Percentiles rank a stretch among this genome's conserved stretches.
phyloP scores from a whole-genome alignment of 2,113 vertebrate species.

The Suricata suricatta region DNA sequence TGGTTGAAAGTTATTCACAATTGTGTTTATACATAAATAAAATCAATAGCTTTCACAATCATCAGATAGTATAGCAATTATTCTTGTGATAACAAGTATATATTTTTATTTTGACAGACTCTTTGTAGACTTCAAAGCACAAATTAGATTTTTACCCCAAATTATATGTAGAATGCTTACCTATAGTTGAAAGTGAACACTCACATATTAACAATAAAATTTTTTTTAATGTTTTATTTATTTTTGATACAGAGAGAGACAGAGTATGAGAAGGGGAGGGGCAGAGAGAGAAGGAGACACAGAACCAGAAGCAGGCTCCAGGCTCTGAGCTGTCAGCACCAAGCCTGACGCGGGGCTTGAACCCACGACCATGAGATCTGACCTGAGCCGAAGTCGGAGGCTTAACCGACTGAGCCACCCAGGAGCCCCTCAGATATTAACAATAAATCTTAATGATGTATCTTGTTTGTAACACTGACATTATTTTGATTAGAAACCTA shows the following conservation, averaged over 20 bases:
- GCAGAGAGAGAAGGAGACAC: no score
- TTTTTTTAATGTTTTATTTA: no score
- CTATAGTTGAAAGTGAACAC: not conserved
- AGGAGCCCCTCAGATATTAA: not conserved
- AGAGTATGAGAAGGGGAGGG: no score
- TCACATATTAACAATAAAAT: not conserved
- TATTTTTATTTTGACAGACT: conserved; percentile 13
- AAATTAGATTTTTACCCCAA: conserved; percentile 4
- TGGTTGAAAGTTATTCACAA: not conserved
- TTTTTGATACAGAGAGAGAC: no score
- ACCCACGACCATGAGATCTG: no score
- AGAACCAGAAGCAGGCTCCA: no score
- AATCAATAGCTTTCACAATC: conserved; percentile 7
- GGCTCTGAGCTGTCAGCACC: no score
- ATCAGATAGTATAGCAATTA: not conserved
- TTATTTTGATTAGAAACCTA: not conserved
- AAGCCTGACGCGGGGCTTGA: no score
- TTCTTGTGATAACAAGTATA: not conserved
- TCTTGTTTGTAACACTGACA: not conserved
- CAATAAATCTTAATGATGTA: not conserved
- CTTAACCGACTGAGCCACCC: no score
- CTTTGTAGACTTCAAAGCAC: not conserved
- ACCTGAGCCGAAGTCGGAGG: no score
- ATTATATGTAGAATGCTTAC: not conserved
- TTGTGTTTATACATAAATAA: not conserved